Conservation (phyloP, 2,113 vertebrate species). For the Oceanodroma tethys region DNA sequence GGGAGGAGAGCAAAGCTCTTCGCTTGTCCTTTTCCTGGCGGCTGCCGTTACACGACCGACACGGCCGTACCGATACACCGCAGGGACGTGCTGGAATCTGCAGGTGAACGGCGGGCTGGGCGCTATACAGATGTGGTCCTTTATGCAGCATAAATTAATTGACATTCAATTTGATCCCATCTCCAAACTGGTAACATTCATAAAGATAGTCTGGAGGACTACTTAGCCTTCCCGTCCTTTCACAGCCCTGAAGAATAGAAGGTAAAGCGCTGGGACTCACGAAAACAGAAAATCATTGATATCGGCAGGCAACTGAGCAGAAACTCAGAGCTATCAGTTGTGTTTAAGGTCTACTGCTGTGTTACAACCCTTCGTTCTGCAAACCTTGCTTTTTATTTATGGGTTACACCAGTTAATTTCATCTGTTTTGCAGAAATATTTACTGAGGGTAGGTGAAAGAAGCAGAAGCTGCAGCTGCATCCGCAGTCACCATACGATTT, state of each 20-base stretch:
- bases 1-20: neutral
- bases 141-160: neutral
- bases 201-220: neutral
- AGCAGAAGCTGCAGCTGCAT: conserved; percentile 43
- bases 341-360: conserved; percentile 9
- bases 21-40: neutral
- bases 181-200: neutral
- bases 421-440: conserved; percentile 58
- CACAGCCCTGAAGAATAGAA: neutral
- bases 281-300: neutral
- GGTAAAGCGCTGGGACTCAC: neutral
- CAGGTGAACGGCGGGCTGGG: accelerated
- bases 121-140: accelerated
- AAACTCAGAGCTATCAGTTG: neutral
- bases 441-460: conserved; percentile 35
- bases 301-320: conserved; percentile 38
- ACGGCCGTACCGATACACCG: accelerated
- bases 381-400: neutral
- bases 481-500: conserved; percentile 25
- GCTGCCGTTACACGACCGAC: accelerated
- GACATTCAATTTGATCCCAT: neutral
- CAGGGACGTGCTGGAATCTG: neutral
- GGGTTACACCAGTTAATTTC: neutral
- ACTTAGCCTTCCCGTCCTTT: neutral
- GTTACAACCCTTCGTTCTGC: neutral